Evolutionary conservation across 1,140 invertebrate species (phyloP), one percentile per base, ranked within the genome.

Genomic region (Subanguina moxae): DNA sequence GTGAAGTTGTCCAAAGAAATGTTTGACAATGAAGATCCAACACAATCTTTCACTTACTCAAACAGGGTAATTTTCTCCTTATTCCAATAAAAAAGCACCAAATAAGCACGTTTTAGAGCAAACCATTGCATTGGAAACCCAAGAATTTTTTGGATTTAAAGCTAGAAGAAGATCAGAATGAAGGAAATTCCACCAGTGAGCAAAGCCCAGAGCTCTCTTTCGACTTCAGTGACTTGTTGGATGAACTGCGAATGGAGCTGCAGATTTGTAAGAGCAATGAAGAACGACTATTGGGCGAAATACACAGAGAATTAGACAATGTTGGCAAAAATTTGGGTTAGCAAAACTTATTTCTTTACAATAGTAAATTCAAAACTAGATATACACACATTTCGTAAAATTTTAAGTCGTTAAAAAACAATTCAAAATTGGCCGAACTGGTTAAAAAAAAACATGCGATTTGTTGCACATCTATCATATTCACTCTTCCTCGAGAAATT

Each of bases 281-380:
- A 64, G 72, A 78, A 59, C 46, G 25, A 23, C 43, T 79, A 19
- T 17, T 77, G 11, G 46, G 45, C 28, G 70, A 77, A 64, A 75
- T 75, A 23, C 32, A 65, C 21, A 30, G 64, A 57, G 65, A 73
- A 67, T 32, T 79, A 15, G 48, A 46, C 21, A 59, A 52, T 67
- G 70, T 61, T 42, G 75, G 57, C 15, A 48, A 17, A 15, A 71
- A 61, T 48, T 59, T 61, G 43, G 63, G 38, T 62, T 65, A 67
- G 8, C 1, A 13, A 19, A n/a, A n/a, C n/a, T n/a, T 67, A 38
- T 70, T 66, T 56, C 19, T 71, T 32, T 30, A 28, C 19, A 43
- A 21, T 21, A 1, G 62, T 19, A 17, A 21, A 21, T 57, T 30
- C n/a, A n/a, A n/a, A n/a, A n/a, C n/a, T n/a, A n/a, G n/a, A n/a